Percentiles rank a stretch among this genome's conserved stretches.
phyloP scores from a whole-genome alignment of 2,888 invertebrate genomes.

The Dione juno region DNA sequence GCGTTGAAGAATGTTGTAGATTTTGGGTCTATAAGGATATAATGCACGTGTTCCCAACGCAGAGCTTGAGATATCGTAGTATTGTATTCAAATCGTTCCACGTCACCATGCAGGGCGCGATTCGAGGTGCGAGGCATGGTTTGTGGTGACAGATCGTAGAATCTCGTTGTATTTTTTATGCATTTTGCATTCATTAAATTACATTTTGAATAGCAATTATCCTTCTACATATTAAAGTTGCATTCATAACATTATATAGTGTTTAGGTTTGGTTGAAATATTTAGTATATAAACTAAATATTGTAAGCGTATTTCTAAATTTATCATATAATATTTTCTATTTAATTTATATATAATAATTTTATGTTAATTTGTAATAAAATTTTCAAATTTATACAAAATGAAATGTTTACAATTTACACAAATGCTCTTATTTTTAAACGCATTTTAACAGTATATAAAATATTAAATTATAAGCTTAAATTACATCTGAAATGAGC shows the following conservation, averaged over 20 bases:
- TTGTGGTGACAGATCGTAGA: slow-evolving; percentile 35
- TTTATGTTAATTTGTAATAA: too few species aligned
- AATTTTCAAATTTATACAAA: too few species aligned
- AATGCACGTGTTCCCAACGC: slow-evolving; percentile 76
- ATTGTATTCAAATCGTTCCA: slow-evolving; percentile 80
- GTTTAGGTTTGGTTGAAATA: too few species aligned
- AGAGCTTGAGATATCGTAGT: slow-evolving; percentile 77
- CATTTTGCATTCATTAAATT: background rate
- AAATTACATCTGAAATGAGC: slow-evolving; percentile 6
- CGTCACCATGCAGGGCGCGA: slow-evolving; percentile 55
- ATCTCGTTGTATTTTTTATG: slow-evolving; percentile 11
- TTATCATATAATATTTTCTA: too few species aligned
- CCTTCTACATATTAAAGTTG: background rate
- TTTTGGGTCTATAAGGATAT: slow-evolving; percentile 71
- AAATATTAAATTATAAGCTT: slow-evolving; percentile 1
- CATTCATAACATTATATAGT: too few species aligned
- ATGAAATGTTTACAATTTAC: too few species aligned
- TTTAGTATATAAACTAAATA: too few species aligned
- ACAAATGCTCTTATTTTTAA: too few species aligned
- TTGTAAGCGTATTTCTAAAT: background rate
- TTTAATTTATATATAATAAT: too few species aligned
- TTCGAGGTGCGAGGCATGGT: slow-evolving; percentile 37
- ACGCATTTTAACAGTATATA: background rate
- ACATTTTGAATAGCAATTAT: background rate
- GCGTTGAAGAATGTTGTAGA: slow-evolving; percentile 64